A percentile compares a stretch with the other conserved stretches of the same genome.
Conservation (phyloP, 2,113 vertebrate species). For the Baryphthengus martii region DNA sequence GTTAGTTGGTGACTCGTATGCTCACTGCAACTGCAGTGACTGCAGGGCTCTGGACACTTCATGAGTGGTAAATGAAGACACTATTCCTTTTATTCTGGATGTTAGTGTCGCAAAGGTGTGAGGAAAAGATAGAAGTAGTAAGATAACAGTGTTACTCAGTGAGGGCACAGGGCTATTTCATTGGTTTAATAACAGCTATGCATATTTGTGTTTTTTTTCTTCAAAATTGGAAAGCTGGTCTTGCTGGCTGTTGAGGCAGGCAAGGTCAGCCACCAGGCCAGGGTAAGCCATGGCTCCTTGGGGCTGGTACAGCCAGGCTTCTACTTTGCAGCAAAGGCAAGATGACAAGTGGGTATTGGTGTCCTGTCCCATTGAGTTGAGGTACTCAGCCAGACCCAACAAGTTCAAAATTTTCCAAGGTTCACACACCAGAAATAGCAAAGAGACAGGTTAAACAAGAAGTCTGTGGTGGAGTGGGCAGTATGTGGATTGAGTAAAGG, state of each 20-base stretch:
- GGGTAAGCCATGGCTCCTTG: neutral
- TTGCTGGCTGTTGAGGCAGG: neutral
- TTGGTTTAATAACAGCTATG: neutral
- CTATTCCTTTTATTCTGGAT: neutral
- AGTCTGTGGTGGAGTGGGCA: too few species aligned
- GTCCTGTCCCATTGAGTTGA: neutral
- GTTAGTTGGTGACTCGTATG: neutral
- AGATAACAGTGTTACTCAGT: neutral
- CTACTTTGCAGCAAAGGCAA: neutral
- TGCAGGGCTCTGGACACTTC: neutral
- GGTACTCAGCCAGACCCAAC: neutral
- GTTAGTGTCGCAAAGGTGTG: neutral
- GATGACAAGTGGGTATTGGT: neutral
- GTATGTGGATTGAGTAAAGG: neutral
- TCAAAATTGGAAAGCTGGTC: neutral
- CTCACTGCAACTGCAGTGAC: neutral
- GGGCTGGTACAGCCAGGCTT: rapidly evolving
- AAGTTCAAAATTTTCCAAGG: neutral
- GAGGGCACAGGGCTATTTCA: neutral
- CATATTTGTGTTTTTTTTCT: rapidly evolving
- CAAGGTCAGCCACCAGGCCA: neutral
- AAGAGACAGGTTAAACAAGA: too few species aligned
- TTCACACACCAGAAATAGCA: neutral
- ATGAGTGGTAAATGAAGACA: neutral
- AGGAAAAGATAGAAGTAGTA: neutral